Base-by-base conservation (phyloP, 2,888 invertebrate genomes). In the Microdon myrmicae region DNA sequence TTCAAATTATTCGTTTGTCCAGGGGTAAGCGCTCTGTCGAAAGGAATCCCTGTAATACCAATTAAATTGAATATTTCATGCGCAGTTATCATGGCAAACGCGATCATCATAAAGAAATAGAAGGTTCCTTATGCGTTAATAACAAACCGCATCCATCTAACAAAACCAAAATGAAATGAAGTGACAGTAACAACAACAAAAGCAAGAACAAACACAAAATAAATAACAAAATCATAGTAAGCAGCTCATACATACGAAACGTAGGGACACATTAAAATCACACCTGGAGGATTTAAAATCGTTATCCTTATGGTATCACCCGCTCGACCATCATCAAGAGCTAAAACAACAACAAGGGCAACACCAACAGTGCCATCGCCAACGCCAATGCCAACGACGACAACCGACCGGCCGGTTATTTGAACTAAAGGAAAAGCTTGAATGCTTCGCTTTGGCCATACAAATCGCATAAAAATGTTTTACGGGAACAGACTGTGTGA, bases 271-370 rank as follows among this genome's bases (percentile, higher is more conserved):
- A 68, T 68, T 68, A 67, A 74, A 76, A 77, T 75, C 74, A 74
- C 76, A 77, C 77, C 77, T 72, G 74, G 73, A 77, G 76, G 76
- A 77, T 73, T 77, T 69, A 70, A 74, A 75, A 75, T 75, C 74
- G 74, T 75, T 74, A 74, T 75, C 73, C 73, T 68, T 67, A 59
- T 51, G 66, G 41, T 55, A 45, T 60, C 35, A 44, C 35, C 43
- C 20, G 29, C 25, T 35, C 49, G 45, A 54, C 47, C 38, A 23
- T 43, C 67, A 54, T 55, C 61, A 51, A 49, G 51, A 64, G 8
- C 22, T 6, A 6, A 6, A 22, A 22, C 8, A 22, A 22, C 22
- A 6, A 22, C 5, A 22, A 22, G 6, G 6, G 22, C 22, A 22
- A 22, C 6, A 22, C 6, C 22, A 22, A 22, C 22, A 22, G 22